Conservation (phyloP, 2,113 vertebrate species). For the Eublepharis macularius region DNA sequence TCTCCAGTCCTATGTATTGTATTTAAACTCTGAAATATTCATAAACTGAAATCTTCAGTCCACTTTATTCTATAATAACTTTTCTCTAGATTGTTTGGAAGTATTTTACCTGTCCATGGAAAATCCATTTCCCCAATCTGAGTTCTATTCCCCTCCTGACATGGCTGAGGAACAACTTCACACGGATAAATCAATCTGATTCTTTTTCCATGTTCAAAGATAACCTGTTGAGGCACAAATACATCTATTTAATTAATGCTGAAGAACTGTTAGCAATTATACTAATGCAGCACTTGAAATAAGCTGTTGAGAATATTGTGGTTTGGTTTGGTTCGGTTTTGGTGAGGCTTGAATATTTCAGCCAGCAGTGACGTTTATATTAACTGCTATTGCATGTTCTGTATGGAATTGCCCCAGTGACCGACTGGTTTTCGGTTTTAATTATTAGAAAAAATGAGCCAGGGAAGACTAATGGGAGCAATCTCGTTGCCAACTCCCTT, state of each 20-base stretch:
- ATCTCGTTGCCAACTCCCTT: neutral
- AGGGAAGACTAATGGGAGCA: neutral
- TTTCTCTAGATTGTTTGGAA: neutral
- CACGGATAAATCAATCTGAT: neutral
- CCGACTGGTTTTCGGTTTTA: neutral
- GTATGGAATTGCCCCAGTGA: too few species aligned
- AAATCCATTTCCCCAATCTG: neutral
- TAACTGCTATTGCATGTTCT: too few species aligned
- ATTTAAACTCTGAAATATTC: conserved; percentile 18
- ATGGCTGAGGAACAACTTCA: neutral
- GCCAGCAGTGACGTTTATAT: neutral
- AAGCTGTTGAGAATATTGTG: neutral
- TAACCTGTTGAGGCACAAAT: neutral
- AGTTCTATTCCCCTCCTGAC: accelerated
- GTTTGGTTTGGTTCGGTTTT: too few species aligned
- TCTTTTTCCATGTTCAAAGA: neutral
- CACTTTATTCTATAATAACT: neutral
- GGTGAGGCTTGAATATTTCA: neutral
- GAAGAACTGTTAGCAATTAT: neutral
- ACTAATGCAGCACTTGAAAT: neutral
- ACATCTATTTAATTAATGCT: neutral
- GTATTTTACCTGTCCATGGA: neutral
- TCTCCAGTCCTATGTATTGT: neutral
- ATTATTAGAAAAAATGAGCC: neutral
- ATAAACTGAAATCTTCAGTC: neutral